These are phyloP conservation scores for Strigamia maritima DNA, from an alignment of 2,888 invertebrate genomes.

Conservation along the genomic window DNA sequence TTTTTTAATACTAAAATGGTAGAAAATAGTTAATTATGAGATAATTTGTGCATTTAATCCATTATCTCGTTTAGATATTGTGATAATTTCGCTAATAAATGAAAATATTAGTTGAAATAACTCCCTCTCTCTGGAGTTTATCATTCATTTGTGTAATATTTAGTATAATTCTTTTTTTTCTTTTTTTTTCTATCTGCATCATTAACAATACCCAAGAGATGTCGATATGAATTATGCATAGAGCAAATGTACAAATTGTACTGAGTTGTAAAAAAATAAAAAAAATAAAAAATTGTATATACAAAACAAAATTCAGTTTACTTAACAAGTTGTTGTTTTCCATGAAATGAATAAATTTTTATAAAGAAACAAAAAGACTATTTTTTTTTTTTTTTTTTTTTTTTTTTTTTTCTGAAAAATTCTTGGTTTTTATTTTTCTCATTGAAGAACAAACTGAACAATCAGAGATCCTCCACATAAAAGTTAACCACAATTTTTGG, in stretches of 20 bases:
- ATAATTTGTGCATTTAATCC: too few species aligned
- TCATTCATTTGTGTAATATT: not conserved
- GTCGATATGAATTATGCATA: not conserved
- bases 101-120: too few species aligned
- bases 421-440: not conserved
- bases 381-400: not conserved
- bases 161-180: not conserved
- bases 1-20: not conserved
- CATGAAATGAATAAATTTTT: too few species aligned
- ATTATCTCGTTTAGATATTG: too few species aligned
- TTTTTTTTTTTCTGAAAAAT: not conserved
- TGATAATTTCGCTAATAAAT: too few species aligned
- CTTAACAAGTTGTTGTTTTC: too few species aligned
- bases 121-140: too few species aligned
- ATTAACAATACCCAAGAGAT: not conserved
- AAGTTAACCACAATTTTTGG: not conserved
- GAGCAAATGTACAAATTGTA: not conserved
- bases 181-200: not conserved
- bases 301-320: too few species aligned
- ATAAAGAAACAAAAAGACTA: too few species aligned
- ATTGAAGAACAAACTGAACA: not conserved
- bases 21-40: not conserved
- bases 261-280: too few species aligned
- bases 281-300: too few species aligned
- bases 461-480: constrained; percentile 17